Evolutionary conservation across 1,140 invertebrate species (phyloP).

Genomic region (Holotrichia oblita): DNA sequence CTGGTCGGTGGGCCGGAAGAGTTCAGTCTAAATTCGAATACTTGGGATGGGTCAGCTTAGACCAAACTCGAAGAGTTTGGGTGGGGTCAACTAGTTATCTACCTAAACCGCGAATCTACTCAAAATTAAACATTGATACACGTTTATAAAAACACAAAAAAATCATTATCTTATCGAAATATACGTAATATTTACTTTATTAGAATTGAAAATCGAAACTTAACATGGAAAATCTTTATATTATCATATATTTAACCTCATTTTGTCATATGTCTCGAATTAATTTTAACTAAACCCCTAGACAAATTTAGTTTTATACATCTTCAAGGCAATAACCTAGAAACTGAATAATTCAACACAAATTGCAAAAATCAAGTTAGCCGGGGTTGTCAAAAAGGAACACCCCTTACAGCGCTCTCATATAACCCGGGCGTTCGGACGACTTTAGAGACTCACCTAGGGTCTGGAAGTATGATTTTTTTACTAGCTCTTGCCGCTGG

Average conservation of each 20-base stretch:
- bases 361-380: not conserved
- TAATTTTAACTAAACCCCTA: not conserved
- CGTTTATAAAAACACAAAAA: too few species aligned
- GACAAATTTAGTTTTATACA: not conserved
- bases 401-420: not conserved
- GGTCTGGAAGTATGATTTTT: constrained; percentile 98
- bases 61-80: too few species aligned
- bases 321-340: not conserved
- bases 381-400: constrained; percentile 14
- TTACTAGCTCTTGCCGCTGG: constrained; percentile 99
- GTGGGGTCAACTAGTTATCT: too few species aligned
- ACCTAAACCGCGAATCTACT: too few species aligned
- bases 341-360: not conserved
- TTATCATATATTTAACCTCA: constrained; percentile 3
- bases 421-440: not conserved
- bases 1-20: too few species aligned
- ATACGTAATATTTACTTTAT: too few species aligned
- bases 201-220: too few species aligned
- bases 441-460: constrained; percentile 79
- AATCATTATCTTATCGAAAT: too few species aligned
- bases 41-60: too few species aligned
- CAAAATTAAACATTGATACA: too few species aligned
- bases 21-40: too few species aligned
- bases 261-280: not conserved
- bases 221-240: too few species aligned